A percentile compares a stretch with the other conserved stretches of the same genome.
Conservation (phyloP, 2,113 vertebrate species). For the Tragelaphus buxtoni region DNA sequence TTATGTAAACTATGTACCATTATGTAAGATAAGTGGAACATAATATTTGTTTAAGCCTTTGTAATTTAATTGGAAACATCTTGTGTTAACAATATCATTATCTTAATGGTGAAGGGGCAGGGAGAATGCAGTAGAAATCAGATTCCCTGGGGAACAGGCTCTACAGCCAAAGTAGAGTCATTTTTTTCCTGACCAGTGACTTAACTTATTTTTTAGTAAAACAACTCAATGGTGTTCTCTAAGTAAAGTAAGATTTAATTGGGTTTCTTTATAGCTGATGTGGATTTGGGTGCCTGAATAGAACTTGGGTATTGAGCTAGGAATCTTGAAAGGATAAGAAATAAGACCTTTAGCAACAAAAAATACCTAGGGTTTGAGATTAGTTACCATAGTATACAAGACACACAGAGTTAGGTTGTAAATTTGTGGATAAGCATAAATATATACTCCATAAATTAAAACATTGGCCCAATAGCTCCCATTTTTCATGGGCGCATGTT, state of each 20-base stretch:
- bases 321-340: constrained; percentile 2
- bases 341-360: neutral
- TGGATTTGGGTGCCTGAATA: neutral
- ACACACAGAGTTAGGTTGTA: neutral
- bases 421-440: neutral
- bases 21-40: neutral
- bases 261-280: neutral
- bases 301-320: neutral
- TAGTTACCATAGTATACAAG: neutral
- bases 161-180: neutral
- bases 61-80: constrained; percentile 12
- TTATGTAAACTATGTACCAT: neutral
- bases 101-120: neutral
- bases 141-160: neutral
- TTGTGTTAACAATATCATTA: neutral
- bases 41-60: neutral
- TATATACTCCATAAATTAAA: neutral
- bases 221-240: neutral
- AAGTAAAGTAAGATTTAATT: constrained; percentile 46
- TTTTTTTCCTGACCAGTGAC: neutral
- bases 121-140: neutral
- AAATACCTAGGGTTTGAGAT: neutral
- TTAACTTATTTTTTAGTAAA: constrained; percentile 20
- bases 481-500: neutral
- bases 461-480: neutral